These are phyloP conservation scores for Drymonia ruficornis DNA, from an alignment of 2,888 invertebrate species.

Conservation along the genomic window DNA sequence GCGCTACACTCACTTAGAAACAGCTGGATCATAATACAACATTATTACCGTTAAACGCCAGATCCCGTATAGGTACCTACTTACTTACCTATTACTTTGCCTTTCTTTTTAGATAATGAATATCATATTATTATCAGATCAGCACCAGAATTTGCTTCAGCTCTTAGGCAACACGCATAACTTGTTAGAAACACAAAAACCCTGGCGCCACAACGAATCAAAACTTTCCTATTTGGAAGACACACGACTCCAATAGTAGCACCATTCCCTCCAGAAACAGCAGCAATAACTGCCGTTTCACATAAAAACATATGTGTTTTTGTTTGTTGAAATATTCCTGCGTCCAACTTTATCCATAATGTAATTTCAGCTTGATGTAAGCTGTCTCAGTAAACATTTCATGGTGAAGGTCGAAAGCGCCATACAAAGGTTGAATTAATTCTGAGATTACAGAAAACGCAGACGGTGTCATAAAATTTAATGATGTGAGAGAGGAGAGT, in stretches of 20 bases:
- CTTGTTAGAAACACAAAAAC: background rate
- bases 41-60: no score
- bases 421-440: constrained; percentile 31
- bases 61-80: no score
- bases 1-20: no score
- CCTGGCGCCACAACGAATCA: constrained; percentile 58
- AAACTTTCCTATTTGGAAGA: constrained; percentile 73
- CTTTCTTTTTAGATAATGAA: no score
- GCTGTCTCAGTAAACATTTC: constrained; percentile 36
- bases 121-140: no score
- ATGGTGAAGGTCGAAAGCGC: constrained; percentile 24
- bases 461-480: constrained; percentile 36
- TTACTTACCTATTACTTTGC: no score
- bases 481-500: constrained; percentile 28
- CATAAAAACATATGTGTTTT: constrained; percentile 57
- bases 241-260: constrained; percentile 47
- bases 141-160: no score
- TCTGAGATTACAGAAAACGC: constrained; percentile 35
- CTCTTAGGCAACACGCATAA: no score
- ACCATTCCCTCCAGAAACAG: constrained; percentile 49
- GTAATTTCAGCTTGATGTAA: constrained; percentile 42
- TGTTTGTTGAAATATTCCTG: constrained; percentile 51
- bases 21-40: no score
- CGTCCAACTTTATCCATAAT: constrained; percentile 44
- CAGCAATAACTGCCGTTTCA: constrained; percentile 46